phyloP scores from a whole-genome alignment of 2,888 invertebrate species.

The Argyra leucocephala region DNA sequence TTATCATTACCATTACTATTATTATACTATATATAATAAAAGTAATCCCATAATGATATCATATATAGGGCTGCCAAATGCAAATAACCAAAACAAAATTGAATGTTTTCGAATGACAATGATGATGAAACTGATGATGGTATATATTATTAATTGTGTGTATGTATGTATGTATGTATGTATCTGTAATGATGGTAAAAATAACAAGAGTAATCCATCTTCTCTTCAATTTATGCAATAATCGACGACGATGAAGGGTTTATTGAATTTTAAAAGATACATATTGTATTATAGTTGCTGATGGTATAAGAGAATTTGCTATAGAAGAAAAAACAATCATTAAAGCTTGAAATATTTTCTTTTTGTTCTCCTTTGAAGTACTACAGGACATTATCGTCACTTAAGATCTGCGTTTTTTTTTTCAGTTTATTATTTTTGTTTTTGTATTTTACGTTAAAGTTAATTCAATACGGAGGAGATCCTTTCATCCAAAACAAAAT shows the following conservation, averaged over 20 bases:
- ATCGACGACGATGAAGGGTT: neutral
- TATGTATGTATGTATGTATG: no score
- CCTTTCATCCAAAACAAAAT: no score
- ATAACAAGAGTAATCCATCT: neutral
- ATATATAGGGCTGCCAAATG: neutral
- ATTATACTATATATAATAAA: neutral
- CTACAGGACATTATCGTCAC: slow-evolving; percentile 9
- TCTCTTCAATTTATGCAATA: neutral
- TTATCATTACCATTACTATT: neutral
- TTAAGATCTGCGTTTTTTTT: slow-evolving; percentile 13
- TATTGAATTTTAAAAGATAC: neutral
- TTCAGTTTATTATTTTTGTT: slow-evolving; percentile 17
- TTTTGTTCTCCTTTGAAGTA: neutral
- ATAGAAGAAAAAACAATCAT: neutral
- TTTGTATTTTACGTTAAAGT: no score
- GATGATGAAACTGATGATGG: neutral
- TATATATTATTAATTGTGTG: neutral
- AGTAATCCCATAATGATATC: neutral
- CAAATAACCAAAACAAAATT: neutral
- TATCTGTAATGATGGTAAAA: no score
- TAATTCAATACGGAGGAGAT: neutral
- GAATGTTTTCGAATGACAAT: neutral
- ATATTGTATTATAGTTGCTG: no score
- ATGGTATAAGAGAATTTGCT: neutral
- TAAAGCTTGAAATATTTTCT: neutral